phyloP scores from a whole-genome alignment of 2,888 invertebrate genomes.

The Barypeithes pellucidus region DNA sequence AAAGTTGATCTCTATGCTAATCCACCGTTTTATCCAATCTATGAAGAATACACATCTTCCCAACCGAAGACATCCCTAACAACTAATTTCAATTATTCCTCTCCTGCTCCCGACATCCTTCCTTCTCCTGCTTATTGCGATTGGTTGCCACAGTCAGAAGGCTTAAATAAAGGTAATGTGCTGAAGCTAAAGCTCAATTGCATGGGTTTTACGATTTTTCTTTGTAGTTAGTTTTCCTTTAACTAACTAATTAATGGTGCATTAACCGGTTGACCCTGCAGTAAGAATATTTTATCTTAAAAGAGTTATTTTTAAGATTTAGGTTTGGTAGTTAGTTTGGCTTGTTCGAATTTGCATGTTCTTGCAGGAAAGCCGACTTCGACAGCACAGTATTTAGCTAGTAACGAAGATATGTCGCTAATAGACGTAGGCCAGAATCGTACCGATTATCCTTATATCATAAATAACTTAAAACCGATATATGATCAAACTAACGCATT shows the following conservation, averaged over 20 bases:
- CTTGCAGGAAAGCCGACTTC: conserved; percentile 70
- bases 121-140: conserved; percentile 67
- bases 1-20: conserved; percentile 66
- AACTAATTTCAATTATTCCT: neutral
- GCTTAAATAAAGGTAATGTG: conserved; percentile 66
- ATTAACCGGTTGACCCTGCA: conserved; percentile 63
- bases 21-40: conserved; percentile 67
- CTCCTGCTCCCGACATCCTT: conserved; percentile 19
- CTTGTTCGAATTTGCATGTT: conserved; percentile 71
- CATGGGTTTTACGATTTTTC: conserved; percentile 63
- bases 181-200: conserved; percentile 64
- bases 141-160: conserved; percentile 67
- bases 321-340: conserved; percentile 68
- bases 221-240: conserved; percentile 63
- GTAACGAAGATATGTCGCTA: conserved; percentile 65
- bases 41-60: conserved; percentile 56
- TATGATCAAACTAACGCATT: conserved; percentile 67
- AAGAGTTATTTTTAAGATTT: conserved; percentile 60
- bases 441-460: conserved; percentile 53
- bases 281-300: conserved; percentile 67
- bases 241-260: conserved; percentile 60
- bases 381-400: conserved; percentile 66
- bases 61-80: neutral
- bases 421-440: conserved; percentile 54
- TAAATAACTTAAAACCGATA: conserved; percentile 58